Evolutionary conservation across 2,888 invertebrate species (phyloP).

Genomic region (Athalia rosae): DNA sequence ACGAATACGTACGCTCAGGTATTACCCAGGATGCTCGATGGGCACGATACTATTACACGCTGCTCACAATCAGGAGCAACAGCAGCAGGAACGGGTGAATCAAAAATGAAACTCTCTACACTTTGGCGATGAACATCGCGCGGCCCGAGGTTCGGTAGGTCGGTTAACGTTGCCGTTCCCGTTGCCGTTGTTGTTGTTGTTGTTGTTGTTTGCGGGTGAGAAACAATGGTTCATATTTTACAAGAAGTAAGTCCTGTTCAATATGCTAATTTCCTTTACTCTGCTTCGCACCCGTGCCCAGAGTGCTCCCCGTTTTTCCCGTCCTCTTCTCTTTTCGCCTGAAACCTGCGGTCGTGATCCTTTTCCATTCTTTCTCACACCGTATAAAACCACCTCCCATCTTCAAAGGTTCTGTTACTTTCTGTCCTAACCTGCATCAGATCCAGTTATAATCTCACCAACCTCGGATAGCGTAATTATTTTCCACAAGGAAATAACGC

Average conservation of each 20-base stretch:
- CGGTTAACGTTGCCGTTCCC: too few species aligned
- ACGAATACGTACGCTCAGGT: neutral
- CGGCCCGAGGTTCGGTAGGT: neutral
- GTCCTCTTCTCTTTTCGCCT: neutral
- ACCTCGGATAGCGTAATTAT: too few species aligned
- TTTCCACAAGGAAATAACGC: too few species aligned
- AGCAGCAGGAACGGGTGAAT: too few species aligned
- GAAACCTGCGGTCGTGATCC: neutral
- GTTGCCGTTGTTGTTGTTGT: neutral
- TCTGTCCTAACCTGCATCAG: neutral
- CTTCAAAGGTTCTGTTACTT: too few species aligned
- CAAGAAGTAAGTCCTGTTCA: slow-evolving; percentile 29
- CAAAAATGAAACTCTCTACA: neutral
- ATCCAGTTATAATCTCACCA: slow-evolving; percentile 14
- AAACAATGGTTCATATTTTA: slow-evolving; percentile 45
- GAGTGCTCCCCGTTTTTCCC: neutral
- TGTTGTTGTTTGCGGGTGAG: neutral
- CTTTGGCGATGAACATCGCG: slow-evolving; percentile 9
- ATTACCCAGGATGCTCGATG: neutral
- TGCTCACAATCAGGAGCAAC: too few species aligned
- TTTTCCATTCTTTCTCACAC: slow-evolving; percentile 37
- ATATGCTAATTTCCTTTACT: slow-evolving; percentile 37
- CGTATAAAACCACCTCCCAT: neutral
- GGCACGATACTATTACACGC: too few species aligned
- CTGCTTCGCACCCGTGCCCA: slow-evolving; percentile 33